Base-by-base conservation (phyloP, 1,140 invertebrate genomes). In the Drosophila nikananu region DNA sequence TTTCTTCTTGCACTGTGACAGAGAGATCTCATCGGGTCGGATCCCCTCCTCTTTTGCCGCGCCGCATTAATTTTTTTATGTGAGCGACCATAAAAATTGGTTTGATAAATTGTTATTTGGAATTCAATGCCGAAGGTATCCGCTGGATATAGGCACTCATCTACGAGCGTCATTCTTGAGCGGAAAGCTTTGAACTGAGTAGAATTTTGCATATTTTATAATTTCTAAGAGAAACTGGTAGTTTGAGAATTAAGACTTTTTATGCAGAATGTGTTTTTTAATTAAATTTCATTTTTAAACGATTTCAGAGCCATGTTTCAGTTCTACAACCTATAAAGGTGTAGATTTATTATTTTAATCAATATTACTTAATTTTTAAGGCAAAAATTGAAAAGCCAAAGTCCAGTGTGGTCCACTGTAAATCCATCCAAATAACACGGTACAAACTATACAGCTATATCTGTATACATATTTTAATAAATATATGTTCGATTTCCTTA, bases 21-120 rank as follows among this genome's bases (percentile, higher is more conserved):
- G 35, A 10, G 61, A 65, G 73, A 71, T 80, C 68, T 63, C 49
- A 52, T 42, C 60, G n/a, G 30, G 42, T 44, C 49, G 63, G 32
- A 42, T 49, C 66, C 52, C 32, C 51, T 59, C 52, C 35, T 17
- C 32, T 80, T 71, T 67, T 64, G 67, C 60, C 62, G 70, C 32
- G 23, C 25, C 63, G 59, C 83, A 90, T 86, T 83, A 91, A 81
- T 66, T 87, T 91, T 91, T 91, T 91, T 84, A 90, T 92, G 79
- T 58, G 62, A 60, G 72, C 70, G 72, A 77, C 89, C 90, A 83
- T 91, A 83, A 91, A 91, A 89, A 73, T 86, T 71, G 52, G 68
- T 77, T 90, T 91, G 90, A 91, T 91, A 91, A 91, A 91, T 91
- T 91, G 79, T 91, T 81, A 79, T 87, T 84, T 84, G 86, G 79